phyloP scores from a whole-genome alignment of 2,888 invertebrate genomes.

The Choreutis nemorana region DNA sequence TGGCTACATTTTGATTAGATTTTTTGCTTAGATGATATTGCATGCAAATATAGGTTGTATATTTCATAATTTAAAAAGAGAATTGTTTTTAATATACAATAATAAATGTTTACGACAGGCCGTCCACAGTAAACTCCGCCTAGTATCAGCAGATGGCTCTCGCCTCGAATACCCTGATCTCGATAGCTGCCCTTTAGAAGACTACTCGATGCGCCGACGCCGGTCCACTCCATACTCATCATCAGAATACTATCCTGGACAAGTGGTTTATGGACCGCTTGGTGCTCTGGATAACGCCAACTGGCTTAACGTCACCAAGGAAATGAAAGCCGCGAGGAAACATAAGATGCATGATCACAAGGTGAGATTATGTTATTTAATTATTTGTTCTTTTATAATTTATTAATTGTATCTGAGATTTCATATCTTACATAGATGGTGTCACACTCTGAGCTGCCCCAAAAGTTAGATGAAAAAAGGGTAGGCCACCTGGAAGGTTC shows the following conservation, averaged over 20 bases:
- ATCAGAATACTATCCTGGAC: slow-evolving; percentile 56
- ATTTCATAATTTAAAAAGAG: neutral
- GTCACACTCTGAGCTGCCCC: too few species aligned
- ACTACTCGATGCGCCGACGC: slow-evolving; percentile 74
- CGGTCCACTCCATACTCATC: slow-evolving; percentile 55
- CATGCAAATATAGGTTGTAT: too few species aligned
- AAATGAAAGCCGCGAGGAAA: slow-evolving; percentile 71
- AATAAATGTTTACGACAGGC: slow-evolving; percentile 29
- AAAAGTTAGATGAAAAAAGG: too few species aligned
- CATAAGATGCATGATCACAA: slow-evolving; percentile 66
- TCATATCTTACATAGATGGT: neutral
- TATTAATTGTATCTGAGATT: neutral
- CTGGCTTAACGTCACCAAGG: slow-evolving; percentile 81
- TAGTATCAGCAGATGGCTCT: slow-evolving; percentile 73
- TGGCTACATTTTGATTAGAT: too few species aligned
- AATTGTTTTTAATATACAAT: neutral
- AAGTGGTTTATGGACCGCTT: slow-evolving; percentile 75
- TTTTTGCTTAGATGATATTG: too few species aligned
- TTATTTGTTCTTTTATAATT: slow-evolving; percentile 1
- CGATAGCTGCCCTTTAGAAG: slow-evolving; percentile 74
- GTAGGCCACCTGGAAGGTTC: too few species aligned
- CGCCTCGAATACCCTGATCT: slow-evolving; percentile 71
- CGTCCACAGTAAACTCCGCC: slow-evolving; percentile 71
- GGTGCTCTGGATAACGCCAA: slow-evolving; percentile 79
- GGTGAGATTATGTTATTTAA: slow-evolving; percentile 23